A percentile compares a stretch with the other conserved stretches of the same genome.
phyloP scores from a whole-genome alignment of 2,888 invertebrate genomes.

The Mylabris sibirica region DNA sequence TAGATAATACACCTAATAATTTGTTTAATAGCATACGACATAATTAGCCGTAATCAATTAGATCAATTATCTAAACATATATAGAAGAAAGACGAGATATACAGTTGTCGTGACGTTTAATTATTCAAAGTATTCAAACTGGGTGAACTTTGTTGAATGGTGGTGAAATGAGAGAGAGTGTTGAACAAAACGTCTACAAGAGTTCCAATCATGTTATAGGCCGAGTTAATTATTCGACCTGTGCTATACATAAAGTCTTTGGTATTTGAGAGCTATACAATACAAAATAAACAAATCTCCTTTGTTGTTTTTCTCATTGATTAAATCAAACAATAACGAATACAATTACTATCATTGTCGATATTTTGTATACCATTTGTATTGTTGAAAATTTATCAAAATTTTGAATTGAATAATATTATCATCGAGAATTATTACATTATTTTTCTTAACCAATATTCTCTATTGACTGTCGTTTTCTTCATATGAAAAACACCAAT shows the following conservation, averaged over 20 bases:
- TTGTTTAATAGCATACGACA: background rate
- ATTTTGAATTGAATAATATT: no score
- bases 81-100: no score
- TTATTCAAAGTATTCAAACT: slow-evolving; percentile 6
- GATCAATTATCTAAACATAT: no score
- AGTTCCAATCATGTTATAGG: slow-evolving; percentile 3
- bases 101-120: background rate
- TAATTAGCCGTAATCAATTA: background rate
- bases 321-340: background rate
- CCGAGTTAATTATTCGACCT: slow-evolving; percentile 15
- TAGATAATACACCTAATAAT: background rate
- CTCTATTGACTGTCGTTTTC: background rate
- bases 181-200: background rate
- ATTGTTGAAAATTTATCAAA: no score
- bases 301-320: background rate
- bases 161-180: background rate
- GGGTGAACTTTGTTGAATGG: background rate
- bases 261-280: background rate
- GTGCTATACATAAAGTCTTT: background rate
- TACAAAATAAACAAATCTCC: background rate
- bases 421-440: no score
- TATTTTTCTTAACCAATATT: no score
- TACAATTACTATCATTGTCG: background rate
- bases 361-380: no score
- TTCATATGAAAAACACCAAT: background rate